Conservation (phyloP, 2,888 invertebrate genomes). For the Hydroisotoma schaefferi region DNA sequence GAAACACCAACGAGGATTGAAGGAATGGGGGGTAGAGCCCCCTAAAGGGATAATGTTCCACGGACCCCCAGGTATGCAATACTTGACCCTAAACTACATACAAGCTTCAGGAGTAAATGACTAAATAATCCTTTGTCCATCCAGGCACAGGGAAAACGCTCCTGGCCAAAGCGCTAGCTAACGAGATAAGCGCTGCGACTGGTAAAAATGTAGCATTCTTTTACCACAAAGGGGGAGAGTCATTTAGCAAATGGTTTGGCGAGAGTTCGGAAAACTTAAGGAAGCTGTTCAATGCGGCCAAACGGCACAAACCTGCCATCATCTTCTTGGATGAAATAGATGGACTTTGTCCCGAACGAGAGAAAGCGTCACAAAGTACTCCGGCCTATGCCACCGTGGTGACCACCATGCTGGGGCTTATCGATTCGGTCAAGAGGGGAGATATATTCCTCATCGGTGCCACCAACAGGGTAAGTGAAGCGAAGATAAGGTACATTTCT, state of each 20-base stretch:
- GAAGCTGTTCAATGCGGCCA: conserved; percentile 80
- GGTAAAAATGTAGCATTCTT: conserved; percentile 73
- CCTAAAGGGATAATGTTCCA: conserved; percentile 48
- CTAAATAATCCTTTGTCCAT: neutral
- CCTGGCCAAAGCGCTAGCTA: conserved; percentile 80
- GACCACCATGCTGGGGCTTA: conserved; percentile 80
- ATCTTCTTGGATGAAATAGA: conserved; percentile 93
- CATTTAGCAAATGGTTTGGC: conserved; percentile 90
- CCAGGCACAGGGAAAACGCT: conserved; percentile 70
- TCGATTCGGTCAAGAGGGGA: conserved; percentile 83
- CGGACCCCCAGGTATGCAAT: conserved; percentile 44
- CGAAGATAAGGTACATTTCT: too few species aligned
- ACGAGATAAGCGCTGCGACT: conserved; percentile 68
- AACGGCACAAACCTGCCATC: conserved; percentile 70
- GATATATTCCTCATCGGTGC: conserved; percentile 87
- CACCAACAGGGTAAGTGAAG: conserved; percentile 63
- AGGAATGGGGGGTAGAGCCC: conserved; percentile 44
- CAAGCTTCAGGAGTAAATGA: too few species aligned
- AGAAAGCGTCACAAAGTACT: conserved; percentile 49
- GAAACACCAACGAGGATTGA: conserved; percentile 15
- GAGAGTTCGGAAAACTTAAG: conserved; percentile 85
- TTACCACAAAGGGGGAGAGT: conserved; percentile 68
- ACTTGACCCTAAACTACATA: conserved; percentile 21
- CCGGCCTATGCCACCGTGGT: conserved; percentile 68
- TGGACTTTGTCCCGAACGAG: conserved; percentile 68